Conservation (phyloP, 2,797 vertebrate species). For the Alca torda region DNA sequence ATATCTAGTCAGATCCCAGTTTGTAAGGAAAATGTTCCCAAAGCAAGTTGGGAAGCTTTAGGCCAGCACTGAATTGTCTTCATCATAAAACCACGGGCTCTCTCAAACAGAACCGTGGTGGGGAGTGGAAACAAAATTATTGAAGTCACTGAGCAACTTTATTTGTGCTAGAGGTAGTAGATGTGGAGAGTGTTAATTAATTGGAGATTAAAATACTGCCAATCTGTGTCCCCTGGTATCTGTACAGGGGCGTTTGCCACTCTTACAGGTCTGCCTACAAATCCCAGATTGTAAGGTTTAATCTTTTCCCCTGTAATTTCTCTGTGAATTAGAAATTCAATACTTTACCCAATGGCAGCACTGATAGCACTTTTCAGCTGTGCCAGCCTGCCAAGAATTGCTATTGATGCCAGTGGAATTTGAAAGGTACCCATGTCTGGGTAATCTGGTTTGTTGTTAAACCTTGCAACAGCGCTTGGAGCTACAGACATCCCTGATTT, state of each 20-base stretch:
- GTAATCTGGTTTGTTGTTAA: not conserved
- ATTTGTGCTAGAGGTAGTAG: not conserved
- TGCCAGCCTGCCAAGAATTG: not conserved
- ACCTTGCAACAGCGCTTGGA: not conserved
- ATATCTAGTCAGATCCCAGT: not conserved
- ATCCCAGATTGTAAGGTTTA: not conserved
- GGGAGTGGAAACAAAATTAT: not conserved
- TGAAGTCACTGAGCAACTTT: not conserved
- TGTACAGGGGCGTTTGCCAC: not conserved
- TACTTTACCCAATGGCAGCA: not conserved
- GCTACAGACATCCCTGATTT: not conserved
- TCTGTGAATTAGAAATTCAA: not conserved
- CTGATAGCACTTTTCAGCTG: not conserved
- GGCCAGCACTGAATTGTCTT: not conserved
- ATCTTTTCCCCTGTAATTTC: not conserved
- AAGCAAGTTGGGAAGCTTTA: not conserved
- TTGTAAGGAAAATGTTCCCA: not conserved
- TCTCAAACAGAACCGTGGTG: not conserved
- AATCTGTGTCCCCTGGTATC: not conserved
- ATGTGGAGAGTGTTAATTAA: not conserved
- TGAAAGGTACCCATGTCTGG: not conserved
- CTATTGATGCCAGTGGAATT: not conserved
- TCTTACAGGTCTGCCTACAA: not conserved
- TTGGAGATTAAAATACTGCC: not conserved
- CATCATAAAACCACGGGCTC: not conserved